phyloP scores from a whole-genome alignment of 1,140 invertebrate species.

The Homarus americanus region DNA sequence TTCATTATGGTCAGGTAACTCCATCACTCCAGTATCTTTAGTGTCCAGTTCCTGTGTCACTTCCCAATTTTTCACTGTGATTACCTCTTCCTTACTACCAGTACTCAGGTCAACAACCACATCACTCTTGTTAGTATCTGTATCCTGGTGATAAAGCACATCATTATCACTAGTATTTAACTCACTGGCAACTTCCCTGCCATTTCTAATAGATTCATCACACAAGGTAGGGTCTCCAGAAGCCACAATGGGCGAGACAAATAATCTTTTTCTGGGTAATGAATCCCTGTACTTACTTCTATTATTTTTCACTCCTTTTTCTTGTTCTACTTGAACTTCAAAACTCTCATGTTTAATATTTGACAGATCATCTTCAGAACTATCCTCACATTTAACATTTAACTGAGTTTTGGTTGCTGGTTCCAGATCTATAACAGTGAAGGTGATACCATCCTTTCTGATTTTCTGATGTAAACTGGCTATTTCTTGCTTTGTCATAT shows the following conservation, averaged over 20 bases:
- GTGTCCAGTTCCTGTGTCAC: no score
- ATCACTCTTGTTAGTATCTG: background rate
- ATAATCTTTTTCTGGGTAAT: no score
- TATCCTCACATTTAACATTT: background rate
- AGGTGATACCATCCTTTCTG: conserved; percentile 7
- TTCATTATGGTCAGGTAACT: no score
- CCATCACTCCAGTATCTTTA: no score
- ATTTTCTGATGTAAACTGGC: background rate
- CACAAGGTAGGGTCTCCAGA: background rate
- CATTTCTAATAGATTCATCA: background rate
- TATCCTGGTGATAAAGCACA: background rate
- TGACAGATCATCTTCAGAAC: background rate
- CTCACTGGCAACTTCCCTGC: background rate
- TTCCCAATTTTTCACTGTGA: background rate
- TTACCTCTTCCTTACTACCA: background rate
- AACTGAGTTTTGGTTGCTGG: background rate
- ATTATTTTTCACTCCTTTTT: background rate
- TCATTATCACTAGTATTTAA: background rate
- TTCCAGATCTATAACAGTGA: conserved; percentile 27
- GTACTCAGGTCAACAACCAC: background rate
- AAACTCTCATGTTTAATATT: background rate
- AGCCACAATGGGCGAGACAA: background rate
- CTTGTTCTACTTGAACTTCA: background rate
- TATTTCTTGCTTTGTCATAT: background rate
- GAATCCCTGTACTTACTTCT: background rate